Evolutionary conservation across 2,888 invertebrate species (phyloP).

Genomic region (Acrocyrtus sp.): DNA sequence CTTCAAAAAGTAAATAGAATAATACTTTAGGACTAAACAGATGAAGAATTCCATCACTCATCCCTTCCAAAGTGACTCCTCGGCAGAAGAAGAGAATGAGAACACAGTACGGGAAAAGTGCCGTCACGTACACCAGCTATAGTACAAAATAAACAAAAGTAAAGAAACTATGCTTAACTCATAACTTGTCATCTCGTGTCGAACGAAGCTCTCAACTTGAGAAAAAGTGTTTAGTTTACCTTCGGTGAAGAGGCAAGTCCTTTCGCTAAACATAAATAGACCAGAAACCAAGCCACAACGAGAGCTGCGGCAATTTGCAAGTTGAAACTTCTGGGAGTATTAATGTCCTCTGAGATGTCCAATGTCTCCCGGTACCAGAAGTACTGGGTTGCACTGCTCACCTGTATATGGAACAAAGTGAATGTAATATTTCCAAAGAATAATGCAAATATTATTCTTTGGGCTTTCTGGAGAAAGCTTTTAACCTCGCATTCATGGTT

Average conservation of each 20-base stretch:
- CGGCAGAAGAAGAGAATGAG: conserved; percentile 95
- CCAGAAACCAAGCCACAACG: conserved; percentile 82
- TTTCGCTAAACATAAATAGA: conserved; percentile 97
- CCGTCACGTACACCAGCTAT: conserved; percentile 85
- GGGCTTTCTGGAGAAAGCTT: neutral
- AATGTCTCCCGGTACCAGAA: conserved; percentile 96
- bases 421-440: neutral
- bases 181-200: neutral
- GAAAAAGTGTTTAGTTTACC: no score
- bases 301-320: conserved; percentile 90
- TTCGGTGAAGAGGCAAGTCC: no score
- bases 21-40: conserved; percentile 86
- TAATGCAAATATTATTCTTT: neutral
- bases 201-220: neutral
- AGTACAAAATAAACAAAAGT: conserved; percentile 54
- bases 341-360: conserved; percentile 88
- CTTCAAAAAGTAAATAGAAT: conserved; percentile 14
- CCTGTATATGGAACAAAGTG: neutral
- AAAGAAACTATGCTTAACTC: no score
- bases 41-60: conserved; percentile 86
- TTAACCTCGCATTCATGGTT: conserved; percentile 67
- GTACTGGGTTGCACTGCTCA: conserved; percentile 70
- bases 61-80: conserved; percentile 89
- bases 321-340: conserved; percentile 86
- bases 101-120: conserved; percentile 96